phyloP scores from a whole-genome alignment of 2,797 vertebrate genomes.

The Dermochelys coriacea region DNA sequence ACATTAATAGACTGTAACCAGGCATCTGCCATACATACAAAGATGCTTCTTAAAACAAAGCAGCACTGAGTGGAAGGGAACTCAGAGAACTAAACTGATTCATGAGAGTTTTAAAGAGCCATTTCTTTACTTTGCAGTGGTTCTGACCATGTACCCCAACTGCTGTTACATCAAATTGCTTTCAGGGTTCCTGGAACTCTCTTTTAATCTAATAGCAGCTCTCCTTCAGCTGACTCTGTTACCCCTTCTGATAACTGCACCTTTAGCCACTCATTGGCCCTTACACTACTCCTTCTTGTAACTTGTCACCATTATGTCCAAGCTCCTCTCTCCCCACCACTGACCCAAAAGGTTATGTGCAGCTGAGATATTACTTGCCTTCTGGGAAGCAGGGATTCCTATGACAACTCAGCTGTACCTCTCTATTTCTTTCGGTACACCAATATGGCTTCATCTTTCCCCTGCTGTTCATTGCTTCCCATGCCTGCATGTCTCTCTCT shows the following conservation, averaged over 20 bases:
- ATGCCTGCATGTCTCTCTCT: background rate
- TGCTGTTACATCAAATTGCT: background rate
- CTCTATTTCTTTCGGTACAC: background rate
- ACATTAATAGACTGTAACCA: background rate
- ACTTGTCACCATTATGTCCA: rapidly evolving
- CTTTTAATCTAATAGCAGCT: background rate
- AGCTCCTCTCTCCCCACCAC: background rate
- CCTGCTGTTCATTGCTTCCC: background rate
- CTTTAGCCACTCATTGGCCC: background rate
- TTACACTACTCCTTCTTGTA: background rate
- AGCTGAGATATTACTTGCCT: background rate
- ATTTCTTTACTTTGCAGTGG: background rate
- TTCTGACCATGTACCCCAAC: background rate
- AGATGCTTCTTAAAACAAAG: background rate
- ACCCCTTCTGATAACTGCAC: background rate
- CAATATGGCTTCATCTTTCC: background rate
- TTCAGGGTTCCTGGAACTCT: background rate
- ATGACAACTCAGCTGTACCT: background rate
- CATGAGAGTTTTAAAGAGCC: rapidly evolving
- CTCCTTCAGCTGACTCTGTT: background rate
- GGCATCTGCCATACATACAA: background rate
- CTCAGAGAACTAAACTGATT: rapidly evolving
- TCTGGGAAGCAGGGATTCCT: background rate
- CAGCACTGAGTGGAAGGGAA: background rate
- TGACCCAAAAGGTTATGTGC: background rate